Evolutionary conservation across 2,888 invertebrate genomes (phyloP).

Genomic region (Metellina segmentata): DNA sequence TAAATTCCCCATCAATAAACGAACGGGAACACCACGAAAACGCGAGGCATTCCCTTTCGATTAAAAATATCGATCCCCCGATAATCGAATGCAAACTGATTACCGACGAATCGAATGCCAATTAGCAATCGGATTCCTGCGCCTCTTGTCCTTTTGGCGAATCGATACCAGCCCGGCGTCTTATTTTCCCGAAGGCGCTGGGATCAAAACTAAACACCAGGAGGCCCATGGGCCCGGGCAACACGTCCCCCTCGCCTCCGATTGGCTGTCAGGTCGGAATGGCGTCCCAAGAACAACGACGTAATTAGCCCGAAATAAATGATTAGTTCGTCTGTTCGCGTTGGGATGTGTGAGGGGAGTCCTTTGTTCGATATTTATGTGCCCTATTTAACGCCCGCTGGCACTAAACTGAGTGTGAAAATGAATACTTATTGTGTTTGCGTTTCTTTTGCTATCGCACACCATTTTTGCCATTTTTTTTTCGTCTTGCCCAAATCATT

Average conservation of each 20-base stretch:
- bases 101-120: neutral
- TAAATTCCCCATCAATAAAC: neutral
- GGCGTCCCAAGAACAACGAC: conserved; percentile 11
- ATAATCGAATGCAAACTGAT: neutral
- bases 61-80: neutral
- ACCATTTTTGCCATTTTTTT: no score
- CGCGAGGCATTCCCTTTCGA: neutral
- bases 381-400: neutral
- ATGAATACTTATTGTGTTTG: neutral
- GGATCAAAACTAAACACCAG: neutral
- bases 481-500: no score
- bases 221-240: neutral
- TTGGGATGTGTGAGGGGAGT: neutral
- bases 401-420: neutral
- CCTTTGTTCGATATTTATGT: conserved; percentile 12
- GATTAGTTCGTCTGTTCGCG: neutral
- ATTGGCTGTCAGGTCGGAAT: neutral
- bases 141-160: neutral
- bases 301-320: conserved; percentile 3
- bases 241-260: neutral
- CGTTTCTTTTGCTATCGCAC: neutral
- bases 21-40: neutral
- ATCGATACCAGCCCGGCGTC: neutral
- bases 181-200: neutral
- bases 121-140: neutral